These are phyloP conservation scores for Drosophila arawakana DNA, from an alignment of 1,140 invertebrate species.

Conservation along the genomic window DNA sequence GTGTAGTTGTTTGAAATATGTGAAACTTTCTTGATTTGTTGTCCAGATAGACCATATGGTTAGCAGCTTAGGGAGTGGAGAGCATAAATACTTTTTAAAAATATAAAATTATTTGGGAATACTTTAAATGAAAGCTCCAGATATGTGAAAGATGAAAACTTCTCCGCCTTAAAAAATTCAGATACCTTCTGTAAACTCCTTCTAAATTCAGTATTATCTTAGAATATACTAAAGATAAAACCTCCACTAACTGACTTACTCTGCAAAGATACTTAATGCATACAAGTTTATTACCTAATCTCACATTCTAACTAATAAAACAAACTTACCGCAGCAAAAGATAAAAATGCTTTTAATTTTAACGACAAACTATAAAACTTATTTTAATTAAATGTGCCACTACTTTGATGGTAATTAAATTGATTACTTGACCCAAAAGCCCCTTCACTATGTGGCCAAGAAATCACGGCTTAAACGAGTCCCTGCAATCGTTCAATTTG, in stretches of 20 bases:
- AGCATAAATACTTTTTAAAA: too few species aligned
- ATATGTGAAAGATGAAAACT: too few species aligned
- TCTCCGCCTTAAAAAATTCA: too few species aligned
- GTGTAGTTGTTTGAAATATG: neutral
- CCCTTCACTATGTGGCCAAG: neutral
- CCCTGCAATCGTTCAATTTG: slow-evolving; percentile 6
- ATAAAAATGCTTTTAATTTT: neutral
- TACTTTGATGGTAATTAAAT: slow-evolving; percentile 6
- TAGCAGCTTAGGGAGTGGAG: neutral
- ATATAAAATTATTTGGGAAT: too few species aligned
- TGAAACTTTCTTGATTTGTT: slow-evolving; percentile 4
- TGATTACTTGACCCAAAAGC: neutral
- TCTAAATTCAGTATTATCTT: too few species aligned
- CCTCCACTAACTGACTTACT: too few species aligned
- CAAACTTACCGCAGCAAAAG: neutral
- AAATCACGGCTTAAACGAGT: slow-evolving; percentile 53
- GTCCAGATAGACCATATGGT: slow-evolving; percentile 15
- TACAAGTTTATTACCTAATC: too few species aligned
- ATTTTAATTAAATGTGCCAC: neutral
- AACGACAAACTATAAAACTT: neutral
- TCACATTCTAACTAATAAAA: neutral
- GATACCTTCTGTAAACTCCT: neutral
- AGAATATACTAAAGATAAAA: too few species aligned
- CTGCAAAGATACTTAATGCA: too few species aligned
- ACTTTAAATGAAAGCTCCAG: too few species aligned